Conservation (phyloP, 2,888 invertebrate species). For the Cremastinae sp. region DNA sequence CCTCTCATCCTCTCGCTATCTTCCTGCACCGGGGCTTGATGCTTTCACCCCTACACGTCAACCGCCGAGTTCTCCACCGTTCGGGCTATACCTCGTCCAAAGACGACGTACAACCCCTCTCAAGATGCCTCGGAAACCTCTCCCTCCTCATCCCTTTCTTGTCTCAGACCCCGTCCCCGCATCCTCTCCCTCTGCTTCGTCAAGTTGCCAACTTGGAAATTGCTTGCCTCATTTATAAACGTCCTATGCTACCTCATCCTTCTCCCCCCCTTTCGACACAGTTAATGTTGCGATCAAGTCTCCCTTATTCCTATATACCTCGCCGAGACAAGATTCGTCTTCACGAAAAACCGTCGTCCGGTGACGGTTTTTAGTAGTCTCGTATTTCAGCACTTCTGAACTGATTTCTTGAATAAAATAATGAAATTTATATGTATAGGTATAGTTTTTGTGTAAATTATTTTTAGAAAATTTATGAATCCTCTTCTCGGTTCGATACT, state of each 20-base stretch:
- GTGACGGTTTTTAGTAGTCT: too few species aligned
- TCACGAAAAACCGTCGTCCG: too few species aligned
- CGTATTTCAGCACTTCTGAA: too few species aligned
- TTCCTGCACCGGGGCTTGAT: constrained; percentile 48
- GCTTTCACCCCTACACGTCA: constrained; percentile 49
- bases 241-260: constrained; percentile 18
- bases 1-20: constrained; percentile 11
- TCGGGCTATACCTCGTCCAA: constrained; percentile 59
- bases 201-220: constrained; percentile 76
- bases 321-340: too few species aligned
- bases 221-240: constrained; percentile 77
- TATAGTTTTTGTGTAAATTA: too few species aligned
- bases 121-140: constrained; percentile 47
- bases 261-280: constrained; percentile 17
- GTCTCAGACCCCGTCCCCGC: constrained; percentile 1
- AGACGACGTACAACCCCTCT: constrained; percentile 45
- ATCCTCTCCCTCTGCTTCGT: constrained; percentile 64
- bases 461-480: too few species aligned
- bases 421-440: too few species aligned
- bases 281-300: too few species aligned
- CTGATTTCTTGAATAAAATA: too few species aligned
- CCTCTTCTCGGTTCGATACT: too few species aligned
- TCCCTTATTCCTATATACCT: too few species aligned
- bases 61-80: constrained; percentile 60
- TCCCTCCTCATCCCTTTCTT: constrained; percentile 23